A percentile compares a stretch with the other conserved stretches of the same genome.
Conservation (phyloP, 2,888 invertebrate species). For the Lasiommata megera region DNA sequence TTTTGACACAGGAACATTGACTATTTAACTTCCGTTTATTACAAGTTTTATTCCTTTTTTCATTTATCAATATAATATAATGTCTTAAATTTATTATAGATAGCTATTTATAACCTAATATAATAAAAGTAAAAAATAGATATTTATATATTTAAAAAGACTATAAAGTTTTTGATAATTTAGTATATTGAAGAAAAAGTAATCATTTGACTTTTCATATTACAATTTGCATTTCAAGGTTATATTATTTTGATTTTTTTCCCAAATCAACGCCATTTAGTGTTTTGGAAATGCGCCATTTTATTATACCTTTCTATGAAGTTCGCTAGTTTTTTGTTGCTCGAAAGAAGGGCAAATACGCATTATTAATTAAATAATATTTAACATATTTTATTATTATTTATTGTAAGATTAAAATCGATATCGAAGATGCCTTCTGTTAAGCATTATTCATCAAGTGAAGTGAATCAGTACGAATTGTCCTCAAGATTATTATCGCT, state of each 20-base stretch:
- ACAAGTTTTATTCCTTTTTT: neutral
- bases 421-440: slow-evolving; percentile 69
- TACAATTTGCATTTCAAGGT: slow-evolving; percentile 19
- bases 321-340: slow-evolving; percentile 49
- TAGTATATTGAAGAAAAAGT: neutral
- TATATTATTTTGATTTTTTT: slow-evolving; percentile 18
- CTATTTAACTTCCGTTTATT: neutral
- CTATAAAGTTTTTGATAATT: neutral
- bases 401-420: slow-evolving; percentile 69
- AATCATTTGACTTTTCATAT: slow-evolving; percentile 15
- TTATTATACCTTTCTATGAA: slow-evolving; percentile 23
- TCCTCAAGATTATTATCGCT: slow-evolving; percentile 74
- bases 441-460: slow-evolving; percentile 75
- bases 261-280: slow-evolving; percentile 50
- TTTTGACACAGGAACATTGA: neutral
- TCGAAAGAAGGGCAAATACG: slow-evolving; percentile 47
- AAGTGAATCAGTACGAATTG: slow-evolving; percentile 79
- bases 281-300: slow-evolving; percentile 35
- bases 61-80: neutral
- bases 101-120: too few relatives aligned
- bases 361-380: slow-evolving; percentile 23
- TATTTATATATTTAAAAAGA: too few relatives aligned
- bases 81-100: neutral
- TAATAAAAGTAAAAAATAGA: too few relatives aligned
- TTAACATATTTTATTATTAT: slow-evolving; percentile 39